Evolutionary conservation across 2,797 vertebrate species (phyloP), one percentile per base, ranked within the genome.

Genomic region (Spinibarbus caldwelli): DNA sequence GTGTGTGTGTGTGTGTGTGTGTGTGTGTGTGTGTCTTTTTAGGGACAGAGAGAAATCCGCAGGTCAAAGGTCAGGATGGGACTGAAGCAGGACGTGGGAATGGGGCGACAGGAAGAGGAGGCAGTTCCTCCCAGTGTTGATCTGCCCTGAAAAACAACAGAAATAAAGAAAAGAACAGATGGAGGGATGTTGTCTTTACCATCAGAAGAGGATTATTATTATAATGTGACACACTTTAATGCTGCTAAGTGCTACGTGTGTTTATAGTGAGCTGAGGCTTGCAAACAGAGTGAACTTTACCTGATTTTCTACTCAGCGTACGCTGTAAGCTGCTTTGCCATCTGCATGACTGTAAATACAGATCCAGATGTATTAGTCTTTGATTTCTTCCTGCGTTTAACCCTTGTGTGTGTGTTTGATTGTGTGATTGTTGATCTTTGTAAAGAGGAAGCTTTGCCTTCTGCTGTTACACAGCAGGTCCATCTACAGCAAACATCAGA

Each of bases 81-180:
- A 57, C 52, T n/a, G 43, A 81, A 70, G 9, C 80, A 81, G 80
- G 66, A 70, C 34, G 67, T 81, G 66, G 67, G 80, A 81, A 81
- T 31, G n/a, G 11, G 31, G 45, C 31, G 12, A 36, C 79, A 70
- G 66, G 80, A 81, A 6, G 62, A 21, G 59, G 41, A 47, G 26
- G 59, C 19, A 47, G 77, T 79, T 79, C 77, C 77, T 78, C 77
- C 7, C 10, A 4, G 26, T 47, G 78, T 47, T 79, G 43, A 66
- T 79, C 59, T 67, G 41, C 19, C 41, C 78, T 34, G 38, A 79
- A 31, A 59, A 79, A 79, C 59, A 66, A 23, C 77, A 79, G 34
- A 43, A 62, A 38, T 70, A 15, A 70, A n/a, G 23, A 59, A 19
- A 11, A 64, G 57, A 79, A 8, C 77, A 64, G 77, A 78, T 62